A percentile compares a stretch with the other conserved stretches of the same genome.
These are phyloP conservation scores for Micronycteris hirsuta DNA, from an alignment of 2,113 vertebrate genomes.

Conservation along the genomic window DNA sequence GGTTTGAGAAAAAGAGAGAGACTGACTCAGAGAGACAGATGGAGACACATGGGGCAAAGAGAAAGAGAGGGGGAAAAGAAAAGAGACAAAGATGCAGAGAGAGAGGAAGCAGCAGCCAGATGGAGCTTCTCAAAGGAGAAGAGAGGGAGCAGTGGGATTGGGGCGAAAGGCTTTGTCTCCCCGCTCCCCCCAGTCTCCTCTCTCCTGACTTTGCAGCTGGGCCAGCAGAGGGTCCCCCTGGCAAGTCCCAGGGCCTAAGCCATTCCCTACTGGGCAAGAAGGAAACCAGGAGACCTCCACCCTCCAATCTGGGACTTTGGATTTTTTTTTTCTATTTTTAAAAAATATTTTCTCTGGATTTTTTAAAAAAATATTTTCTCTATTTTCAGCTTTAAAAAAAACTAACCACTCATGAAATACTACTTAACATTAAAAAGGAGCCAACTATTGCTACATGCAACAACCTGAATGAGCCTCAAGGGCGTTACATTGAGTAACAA, in stretches of 20 bases:
- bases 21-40: constrained; percentile 71
- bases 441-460: neutral
- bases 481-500: neutral
- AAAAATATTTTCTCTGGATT: neutral
- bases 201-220: neutral
- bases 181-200: neutral
- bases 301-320: neutral
- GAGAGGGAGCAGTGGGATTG: neutral
- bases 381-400: neutral
- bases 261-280: neutral
- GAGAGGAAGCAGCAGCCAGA: constrained; percentile 46
- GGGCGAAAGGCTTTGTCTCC: neutral
- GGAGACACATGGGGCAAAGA: constrained; percentile 60
- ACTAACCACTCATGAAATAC: neutral
- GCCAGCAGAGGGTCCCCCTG: neutral
- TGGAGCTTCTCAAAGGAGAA: constrained; percentile 10
- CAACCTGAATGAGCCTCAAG: neutral
- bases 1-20: constrained; percentile 65
- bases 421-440: neutral
- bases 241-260: neutral
- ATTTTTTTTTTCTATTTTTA: neutral
- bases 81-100: constrained; percentile 29
- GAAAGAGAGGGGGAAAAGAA: constrained; percentile 6
- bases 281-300: neutral
- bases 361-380: neutral